These are phyloP conservation scores for Drosophila chauvacae DNA, from an alignment of 1,140 invertebrate species.

Conservation along the genomic window DNA sequence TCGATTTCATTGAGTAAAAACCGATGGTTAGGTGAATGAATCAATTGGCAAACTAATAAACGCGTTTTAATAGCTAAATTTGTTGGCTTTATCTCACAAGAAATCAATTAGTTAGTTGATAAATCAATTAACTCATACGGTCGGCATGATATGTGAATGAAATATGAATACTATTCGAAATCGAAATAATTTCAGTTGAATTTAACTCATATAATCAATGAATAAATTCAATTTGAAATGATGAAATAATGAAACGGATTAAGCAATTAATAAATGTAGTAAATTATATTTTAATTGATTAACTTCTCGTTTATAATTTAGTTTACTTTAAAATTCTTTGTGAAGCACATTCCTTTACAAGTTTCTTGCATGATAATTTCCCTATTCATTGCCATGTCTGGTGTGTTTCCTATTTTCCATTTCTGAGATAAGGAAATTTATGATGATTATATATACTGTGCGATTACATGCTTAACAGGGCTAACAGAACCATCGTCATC, in stretches of 20 bases:
- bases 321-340: background rate
- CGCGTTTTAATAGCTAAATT: constrained; percentile 7
- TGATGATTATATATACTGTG: background rate
- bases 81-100: background rate
- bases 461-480: constrained; percentile 10
- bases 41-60: constrained; percentile 16
- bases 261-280: background rate
- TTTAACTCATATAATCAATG: background rate
- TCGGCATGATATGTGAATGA: background rate
- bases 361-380: too few species aligned
- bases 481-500: constrained; percentile 26
- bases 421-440: constrained; percentile 3
- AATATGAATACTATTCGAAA: background rate
- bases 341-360: background rate
- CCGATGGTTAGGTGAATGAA: constrained; percentile 11
- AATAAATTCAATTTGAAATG: background rate
- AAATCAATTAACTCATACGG: constrained; percentile 1
- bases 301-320: background rate
- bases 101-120: constrained; percentile 1
- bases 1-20: constrained; percentile 21
- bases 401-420: background rate
- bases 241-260: too few species aligned
- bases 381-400: background rate
- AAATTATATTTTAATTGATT: background rate
- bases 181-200: background rate